These are phyloP conservation scores for Acrobasis suavella DNA, from an alignment of 2,888 invertebrate genomes.

Conservation along the genomic window DNA sequence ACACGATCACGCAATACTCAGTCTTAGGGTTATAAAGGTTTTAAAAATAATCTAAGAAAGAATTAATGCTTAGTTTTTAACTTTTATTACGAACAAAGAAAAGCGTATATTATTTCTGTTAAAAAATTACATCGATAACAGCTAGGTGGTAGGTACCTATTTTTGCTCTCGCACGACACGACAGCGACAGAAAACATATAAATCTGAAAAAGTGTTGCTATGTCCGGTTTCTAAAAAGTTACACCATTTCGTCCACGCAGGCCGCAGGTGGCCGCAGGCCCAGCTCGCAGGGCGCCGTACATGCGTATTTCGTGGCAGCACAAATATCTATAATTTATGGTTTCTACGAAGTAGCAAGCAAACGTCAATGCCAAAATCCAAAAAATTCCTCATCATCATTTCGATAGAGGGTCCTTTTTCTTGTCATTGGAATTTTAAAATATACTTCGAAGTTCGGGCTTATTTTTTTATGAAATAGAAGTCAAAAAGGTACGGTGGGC, in stretches of 20 bases:
- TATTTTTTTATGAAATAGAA: background rate
- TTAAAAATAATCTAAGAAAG: slow-evolving; percentile 17
- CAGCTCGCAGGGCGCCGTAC: no score
- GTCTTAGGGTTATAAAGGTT: slow-evolving; percentile 24
- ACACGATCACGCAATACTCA: slow-evolving; percentile 24
- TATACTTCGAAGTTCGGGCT: no score
- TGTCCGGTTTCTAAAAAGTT: no score
- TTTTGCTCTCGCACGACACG: background rate
- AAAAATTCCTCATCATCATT: slow-evolving; percentile 15
- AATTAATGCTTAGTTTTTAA: background rate
- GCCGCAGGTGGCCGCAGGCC: no score
- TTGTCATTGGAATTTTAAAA: background rate
- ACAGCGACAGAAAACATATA: background rate
- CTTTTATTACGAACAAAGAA: slow-evolving; percentile 5
- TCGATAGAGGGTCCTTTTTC: background rate
- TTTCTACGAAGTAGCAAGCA: no score
- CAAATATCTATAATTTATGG: no score
- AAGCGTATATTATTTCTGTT: background rate
- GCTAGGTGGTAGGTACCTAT: background rate
- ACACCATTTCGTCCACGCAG: no score
- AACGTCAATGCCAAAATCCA: slow-evolving; percentile 15
- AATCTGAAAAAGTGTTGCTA: no score
- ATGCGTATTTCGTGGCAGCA: no score
- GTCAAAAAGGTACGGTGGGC: background rate
- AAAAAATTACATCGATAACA: background rate